Evolutionary conservation across 1,140 invertebrate genomes (phyloP), one percentile per base, ranked within the genome.

Genomic region (Tachypleus tridentatus): DNA sequence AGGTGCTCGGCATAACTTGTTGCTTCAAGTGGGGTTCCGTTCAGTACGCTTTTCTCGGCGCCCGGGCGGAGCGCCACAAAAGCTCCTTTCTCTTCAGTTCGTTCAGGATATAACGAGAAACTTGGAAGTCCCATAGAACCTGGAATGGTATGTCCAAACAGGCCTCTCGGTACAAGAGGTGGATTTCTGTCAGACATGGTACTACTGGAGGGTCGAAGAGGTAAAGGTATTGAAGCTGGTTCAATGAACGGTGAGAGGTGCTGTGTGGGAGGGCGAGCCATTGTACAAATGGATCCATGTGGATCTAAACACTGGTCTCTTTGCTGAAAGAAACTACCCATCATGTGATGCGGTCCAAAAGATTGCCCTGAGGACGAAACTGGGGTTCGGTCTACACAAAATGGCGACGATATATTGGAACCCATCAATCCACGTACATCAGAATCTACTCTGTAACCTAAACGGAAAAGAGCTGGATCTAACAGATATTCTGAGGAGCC

Each of bases 61-160:
- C 29, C 29, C 29, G 53, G 53, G 7, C 53, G 7, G 53, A 54
- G 53, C n/a, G 53, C n/a, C 3, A n/a, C n/a, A n/a, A 54, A 54
- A 54, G 53, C 53, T 8, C 53, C 53, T n/a, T 54, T 54, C n/a
- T 54, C 53, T 54, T 54, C 53, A n/a, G 53, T 7, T 54, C 53
- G 53, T n/a, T n/a, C n/a, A 54, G 7, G 7, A 54, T 7, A n/a
- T 7, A 8, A 7, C 7, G 53, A 54, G 53, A n/a, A 54, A 54
- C 7, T 7, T 8, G 53, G 53, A 54, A n/a, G 53, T 54, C n/a
- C 7, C n/a, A 54, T 8, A 7, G 53, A 8, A 54, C 7, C 7
- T n/a, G 53, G 53, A 54, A n/a, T n/a, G 53, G 53, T n/a, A n/a
- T 54, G 53, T n/a, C 53, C 53, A 7, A n/a, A n/a, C n/a, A 54